Evolutionary conservation across 2,888 invertebrate species (phyloP), one percentile per base, ranked within the genome.

Genomic region (Gymnocheta viridis): DNA sequence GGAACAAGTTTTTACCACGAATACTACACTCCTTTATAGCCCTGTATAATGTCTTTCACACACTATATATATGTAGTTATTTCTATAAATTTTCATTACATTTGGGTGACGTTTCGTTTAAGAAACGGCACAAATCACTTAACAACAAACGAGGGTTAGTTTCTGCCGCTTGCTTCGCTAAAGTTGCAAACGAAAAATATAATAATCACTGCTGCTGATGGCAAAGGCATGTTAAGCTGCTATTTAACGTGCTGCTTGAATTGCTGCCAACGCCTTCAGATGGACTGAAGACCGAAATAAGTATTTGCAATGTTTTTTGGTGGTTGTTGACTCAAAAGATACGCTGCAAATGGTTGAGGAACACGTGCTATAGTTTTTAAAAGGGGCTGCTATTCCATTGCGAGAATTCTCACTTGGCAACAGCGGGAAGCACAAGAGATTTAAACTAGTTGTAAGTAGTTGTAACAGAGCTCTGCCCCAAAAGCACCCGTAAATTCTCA

Each of bases 191-290:
- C n/a, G n/a, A 19, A 78, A 32, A 58, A 9, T 32, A 41, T 24
- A 24, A 78, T 49, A 64, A 82, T 82, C 81, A 66, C 47, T 74
- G 77, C 73, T 73, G 62, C 73, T 70, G 49, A 35, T 29, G 58
- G 38, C 58, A 51, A 66, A 54, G 49, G 73, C 66, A 72, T 74
- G 58, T 69, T 41, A 56, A 32, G 74, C 81, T 80, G 77, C 77
- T 77, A 73, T 81, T 84, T 12, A 81, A 77, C 84, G 67, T 81
- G 84, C 38, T 78, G 81, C 81, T 84, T 58, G 77, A 78, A 78
- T 81, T 84, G 84, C 73, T 81, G 84, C 77, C 84, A 81, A n/a
- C 29, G 35, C 54, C 60, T 60, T 67, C 38, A 69, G 60, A 35
- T 47, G 19, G 47, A 32, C 58, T 10, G 24, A 56, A 17, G 41